A percentile compares a stretch with the other conserved stretches of the same genome.
Evolutionary conservation across 1,140 invertebrate species (phyloP).

Genomic region (Liolophura sinensis): DNA sequence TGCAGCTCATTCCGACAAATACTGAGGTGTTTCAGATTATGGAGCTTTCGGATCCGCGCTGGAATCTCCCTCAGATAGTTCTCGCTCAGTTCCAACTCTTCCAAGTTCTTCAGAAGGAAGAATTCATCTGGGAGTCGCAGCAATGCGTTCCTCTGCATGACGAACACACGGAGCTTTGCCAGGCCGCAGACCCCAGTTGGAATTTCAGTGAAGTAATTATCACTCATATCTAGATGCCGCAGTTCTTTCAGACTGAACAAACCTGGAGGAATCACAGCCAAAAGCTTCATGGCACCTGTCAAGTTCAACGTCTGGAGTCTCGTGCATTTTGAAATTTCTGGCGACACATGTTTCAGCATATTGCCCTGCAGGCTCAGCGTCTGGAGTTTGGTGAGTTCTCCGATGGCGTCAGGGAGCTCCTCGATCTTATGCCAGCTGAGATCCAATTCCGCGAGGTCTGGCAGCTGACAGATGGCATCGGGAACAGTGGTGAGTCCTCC

Average conservation of each 20-base stretch:
- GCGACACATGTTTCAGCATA: constrained; percentile 38
- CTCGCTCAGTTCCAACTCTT: constrained; percentile 46
- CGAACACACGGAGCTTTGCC: constrained; percentile 39
- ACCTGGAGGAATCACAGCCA: constrained; percentile 42
- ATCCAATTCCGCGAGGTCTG: constrained; percentile 38
- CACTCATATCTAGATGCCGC: constrained; percentile 42
- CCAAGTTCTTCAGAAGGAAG: constrained; percentile 43
- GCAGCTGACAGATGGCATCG: constrained; percentile 33
- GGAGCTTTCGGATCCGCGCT: constrained; percentile 29
- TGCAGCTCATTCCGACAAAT: constrained; percentile 40
- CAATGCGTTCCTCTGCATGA: constrained; percentile 48
- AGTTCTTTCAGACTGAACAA: constrained; percentile 42
- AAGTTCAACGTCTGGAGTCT: constrained; percentile 38
- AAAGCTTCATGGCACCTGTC: constrained; percentile 43
- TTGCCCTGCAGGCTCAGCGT: constrained; percentile 44
- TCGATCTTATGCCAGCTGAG: constrained; percentile 49
- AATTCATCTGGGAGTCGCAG: constrained; percentile 42
- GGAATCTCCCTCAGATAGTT: constrained; percentile 50
- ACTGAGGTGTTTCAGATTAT: constrained; percentile 34
- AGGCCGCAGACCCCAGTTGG: constrained; percentile 40
- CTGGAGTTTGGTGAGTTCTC: constrained; percentile 37
- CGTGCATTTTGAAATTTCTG: constrained; percentile 35
- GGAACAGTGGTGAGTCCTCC: constrained; percentile 38
- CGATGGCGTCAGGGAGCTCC: constrained; percentile 42
- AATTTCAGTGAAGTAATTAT: constrained; percentile 50